Conservation (phyloP, 2,888 invertebrate species). For the Protodeltote pygarga region DNA sequence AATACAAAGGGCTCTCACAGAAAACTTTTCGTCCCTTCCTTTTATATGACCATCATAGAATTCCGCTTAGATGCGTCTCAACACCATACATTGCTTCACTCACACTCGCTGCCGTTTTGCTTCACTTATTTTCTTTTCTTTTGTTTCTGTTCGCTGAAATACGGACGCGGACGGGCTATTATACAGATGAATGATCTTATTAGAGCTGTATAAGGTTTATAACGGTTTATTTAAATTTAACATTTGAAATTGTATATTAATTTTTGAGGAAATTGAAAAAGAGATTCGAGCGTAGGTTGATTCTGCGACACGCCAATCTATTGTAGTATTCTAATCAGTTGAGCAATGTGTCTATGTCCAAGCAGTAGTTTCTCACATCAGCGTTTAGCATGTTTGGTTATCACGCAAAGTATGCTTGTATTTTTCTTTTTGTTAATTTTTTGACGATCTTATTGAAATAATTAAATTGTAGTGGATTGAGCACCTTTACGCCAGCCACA, state of each 20-base stretch:
- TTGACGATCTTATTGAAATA: too few relatives aligned
- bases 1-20: slow-evolving; percentile 77
- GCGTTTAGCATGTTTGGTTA: too few relatives aligned
- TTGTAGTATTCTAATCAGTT: too few relatives aligned
- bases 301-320: too few relatives aligned
- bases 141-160: slow-evolving; percentile 36
- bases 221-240: neutral
- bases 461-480: too few relatives aligned
- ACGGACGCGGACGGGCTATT: slow-evolving; percentile 24
- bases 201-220: slow-evolving; percentile 33
- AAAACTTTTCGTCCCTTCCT: slow-evolving; percentile 66
- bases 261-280: too few relatives aligned
- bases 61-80: slow-evolving; percentile 67
- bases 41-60: slow-evolving; percentile 76
- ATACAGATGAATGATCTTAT: slow-evolving; percentile 32
- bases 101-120: slow-evolving; percentile 32
- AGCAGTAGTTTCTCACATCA: too few relatives aligned
- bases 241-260: slow-evolving; percentile 1
- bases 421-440: too few relatives aligned
- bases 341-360: too few relatives aligned
- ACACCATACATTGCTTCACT: slow-evolving; percentile 61
- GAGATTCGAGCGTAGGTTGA: too few relatives aligned
- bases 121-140: slow-evolving; percentile 45
- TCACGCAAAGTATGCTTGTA: too few relatives aligned
- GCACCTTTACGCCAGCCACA: too few relatives aligned